These are phyloP conservation scores for Agrotis segetum DNA, from an alignment of 2,888 invertebrate species.

Conservation along the genomic window DNA sequence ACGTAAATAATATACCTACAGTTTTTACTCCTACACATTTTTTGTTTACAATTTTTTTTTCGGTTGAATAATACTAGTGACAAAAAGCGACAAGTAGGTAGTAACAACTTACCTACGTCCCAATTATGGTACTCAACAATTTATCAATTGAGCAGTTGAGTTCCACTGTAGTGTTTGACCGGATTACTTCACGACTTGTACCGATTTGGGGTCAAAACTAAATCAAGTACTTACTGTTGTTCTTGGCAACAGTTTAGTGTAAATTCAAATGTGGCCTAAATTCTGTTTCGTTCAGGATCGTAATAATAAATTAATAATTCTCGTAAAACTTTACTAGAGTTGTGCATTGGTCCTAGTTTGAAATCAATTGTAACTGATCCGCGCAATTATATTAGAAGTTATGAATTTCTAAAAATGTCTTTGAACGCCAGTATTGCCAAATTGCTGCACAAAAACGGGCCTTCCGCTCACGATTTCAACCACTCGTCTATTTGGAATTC, in stretches of 20 bases:
- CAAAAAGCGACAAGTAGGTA: conserved; percentile 45
- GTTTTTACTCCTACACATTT: conserved; percentile 35
- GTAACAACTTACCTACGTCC: conserved; percentile 26
- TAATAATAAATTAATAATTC: not conserved
- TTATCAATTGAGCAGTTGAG: conserved; percentile 50
- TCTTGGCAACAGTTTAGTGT: conserved; percentile 27
- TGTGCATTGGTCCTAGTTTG: not conserved
- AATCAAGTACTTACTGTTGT: conserved; percentile 39
- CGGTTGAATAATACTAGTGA: conserved; percentile 2
- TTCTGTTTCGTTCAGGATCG: conserved; percentile 21
- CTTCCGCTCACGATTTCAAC: conserved; percentile 16
- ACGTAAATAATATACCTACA: conserved; percentile 33
- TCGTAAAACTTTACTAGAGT: conserved; percentile 1
- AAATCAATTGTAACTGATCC: conserved; percentile 4
- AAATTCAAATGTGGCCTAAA: conserved; percentile 24
- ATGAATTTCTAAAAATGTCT: not conserved
- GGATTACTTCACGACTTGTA: conserved; percentile 38
- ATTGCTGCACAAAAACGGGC: conserved; percentile 14
- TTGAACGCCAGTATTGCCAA: not conserved
- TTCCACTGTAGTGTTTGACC: conserved; percentile 46
- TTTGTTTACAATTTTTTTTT: conserved; percentile 35
- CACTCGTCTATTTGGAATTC: conserved; percentile 25
- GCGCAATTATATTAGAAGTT: not conserved
- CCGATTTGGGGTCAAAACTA: conserved; percentile 35
- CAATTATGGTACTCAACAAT: conserved; percentile 44